Evolutionary conservation across 2,888 invertebrate genomes (phyloP).

Genomic region (Amaurobius ferox): DNA sequence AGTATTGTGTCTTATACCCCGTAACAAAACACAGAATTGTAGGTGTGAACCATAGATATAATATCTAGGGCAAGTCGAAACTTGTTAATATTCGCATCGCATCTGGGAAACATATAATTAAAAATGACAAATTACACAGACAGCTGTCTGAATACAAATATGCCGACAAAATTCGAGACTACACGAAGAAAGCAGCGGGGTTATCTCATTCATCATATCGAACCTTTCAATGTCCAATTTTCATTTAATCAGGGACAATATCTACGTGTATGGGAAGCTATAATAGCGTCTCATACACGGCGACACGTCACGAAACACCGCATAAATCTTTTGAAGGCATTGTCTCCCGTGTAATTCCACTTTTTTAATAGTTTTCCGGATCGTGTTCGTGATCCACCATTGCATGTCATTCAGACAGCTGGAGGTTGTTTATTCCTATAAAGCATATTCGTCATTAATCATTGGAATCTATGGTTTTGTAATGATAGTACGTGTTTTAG

Average conservation of each 20-base stretch:
- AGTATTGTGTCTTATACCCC: too few relatives aligned
- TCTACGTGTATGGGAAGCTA: constrained; percentile 5
- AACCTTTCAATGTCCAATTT: constrained; percentile 12
- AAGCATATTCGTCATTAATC: not conserved
- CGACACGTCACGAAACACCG: not conserved
- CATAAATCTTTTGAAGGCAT: not conserved
- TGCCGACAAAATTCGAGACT: not conserved
- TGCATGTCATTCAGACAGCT: constrained; percentile 5
- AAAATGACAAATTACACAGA: not conserved
- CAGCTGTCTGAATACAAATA: not conserved
- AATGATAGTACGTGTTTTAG: not conserved
- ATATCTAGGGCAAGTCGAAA: too few relatives aligned
- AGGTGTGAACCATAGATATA: too few relatives aligned
- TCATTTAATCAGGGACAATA: constrained; percentile 3
- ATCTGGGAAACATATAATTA: too few relatives aligned
- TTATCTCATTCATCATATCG: not conserved
- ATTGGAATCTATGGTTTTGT: not conserved
- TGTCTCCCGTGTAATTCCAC: not conserved
- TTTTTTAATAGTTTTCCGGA: not conserved
- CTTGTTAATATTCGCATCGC: too few relatives aligned
- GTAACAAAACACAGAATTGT: too few relatives aligned
- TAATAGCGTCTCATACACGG: not conserved
- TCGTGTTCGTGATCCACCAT: not conserved
- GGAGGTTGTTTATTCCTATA: not conserved
- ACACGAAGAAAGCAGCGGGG: not conserved